Conservation (phyloP, 2,888 invertebrate species). For the Achlya flavicornis region DNA sequence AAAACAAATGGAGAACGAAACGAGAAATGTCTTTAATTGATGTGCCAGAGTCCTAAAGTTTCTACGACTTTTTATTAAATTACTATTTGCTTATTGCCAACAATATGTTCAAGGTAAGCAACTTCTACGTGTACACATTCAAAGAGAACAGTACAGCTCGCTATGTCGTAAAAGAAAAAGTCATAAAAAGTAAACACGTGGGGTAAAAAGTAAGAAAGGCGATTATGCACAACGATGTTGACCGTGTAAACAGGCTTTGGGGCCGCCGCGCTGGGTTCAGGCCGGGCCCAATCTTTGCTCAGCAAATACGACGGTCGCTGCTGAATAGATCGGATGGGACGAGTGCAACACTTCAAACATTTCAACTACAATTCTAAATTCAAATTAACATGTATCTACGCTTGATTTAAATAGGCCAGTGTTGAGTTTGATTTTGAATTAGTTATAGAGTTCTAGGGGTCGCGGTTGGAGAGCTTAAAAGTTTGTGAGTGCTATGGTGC, state of each 20-base stretch:
- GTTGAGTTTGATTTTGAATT: background rate
- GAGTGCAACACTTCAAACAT: constrained; percentile 22
- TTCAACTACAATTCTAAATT: constrained; percentile 13
- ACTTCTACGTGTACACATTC: background rate
- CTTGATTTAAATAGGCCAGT: background rate
- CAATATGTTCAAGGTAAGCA: background rate
- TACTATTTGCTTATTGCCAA: background rate
- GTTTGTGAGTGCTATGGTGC: background rate
- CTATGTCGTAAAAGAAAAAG: constrained; percentile 45
- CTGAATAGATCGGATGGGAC: constrained; percentile 16
- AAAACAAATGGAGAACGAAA: no score
- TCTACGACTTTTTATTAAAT: background rate
- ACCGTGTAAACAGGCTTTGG: constrained; percentile 58
- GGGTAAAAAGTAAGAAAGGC: constrained; percentile 59
- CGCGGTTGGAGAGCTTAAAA: background rate
- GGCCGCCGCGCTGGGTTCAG: constrained; percentile 34
- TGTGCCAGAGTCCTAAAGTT: background rate
- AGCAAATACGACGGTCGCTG: constrained; percentile 48
- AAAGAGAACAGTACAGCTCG: constrained; percentile 1
- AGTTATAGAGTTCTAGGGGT: background rate
- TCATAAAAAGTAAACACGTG: constrained; percentile 49
- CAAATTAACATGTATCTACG: background rate
- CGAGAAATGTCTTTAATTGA: no score
- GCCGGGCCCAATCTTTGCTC: constrained; percentile 54
- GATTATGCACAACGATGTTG: constrained; percentile 73